Conservation (phyloP, 2,113 vertebrate species). For the Corapipo altera region DNA sequence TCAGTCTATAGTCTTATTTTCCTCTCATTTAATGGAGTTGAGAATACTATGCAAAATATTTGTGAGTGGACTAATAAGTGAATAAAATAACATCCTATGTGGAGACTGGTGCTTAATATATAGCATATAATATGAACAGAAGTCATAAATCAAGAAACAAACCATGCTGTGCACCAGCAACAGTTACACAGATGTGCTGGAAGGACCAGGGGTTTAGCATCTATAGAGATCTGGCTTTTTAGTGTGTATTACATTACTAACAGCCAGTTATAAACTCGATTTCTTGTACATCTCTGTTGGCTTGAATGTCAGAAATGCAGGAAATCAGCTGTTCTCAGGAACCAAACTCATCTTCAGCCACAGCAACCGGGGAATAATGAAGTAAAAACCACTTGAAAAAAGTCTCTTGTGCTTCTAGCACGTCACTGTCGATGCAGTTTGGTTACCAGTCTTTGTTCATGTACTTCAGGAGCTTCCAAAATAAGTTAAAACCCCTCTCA, state of each 20-base stretch:
- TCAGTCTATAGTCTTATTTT: not conserved
- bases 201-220: not conserved
- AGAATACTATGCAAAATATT: not conserved
- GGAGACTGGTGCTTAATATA: not conserved
- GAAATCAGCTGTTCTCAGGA: not conserved
- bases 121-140: not conserved
- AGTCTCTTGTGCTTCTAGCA: not conserved
- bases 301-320: not conserved
- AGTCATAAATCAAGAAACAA: not conserved
- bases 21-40: not conserved
- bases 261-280: not conserved
- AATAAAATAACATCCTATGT: not conserved
- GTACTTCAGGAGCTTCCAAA: not conserved
- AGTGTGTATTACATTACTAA: not conserved
- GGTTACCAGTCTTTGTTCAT: not conserved
- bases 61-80: not conserved
- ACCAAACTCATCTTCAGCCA: not conserved
- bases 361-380: not conserved
- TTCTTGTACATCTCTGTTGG: not conserved
- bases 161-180: not conserved
- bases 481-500: rapidly evolving
- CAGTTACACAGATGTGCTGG: not conserved
- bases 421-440: not conserved
- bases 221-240: not conserved
- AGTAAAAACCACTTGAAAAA: not conserved